These are phyloP conservation scores for Synanthedon formicaeformis DNA, from an alignment of 2,888 invertebrate species.

Conservation along the genomic window DNA sequence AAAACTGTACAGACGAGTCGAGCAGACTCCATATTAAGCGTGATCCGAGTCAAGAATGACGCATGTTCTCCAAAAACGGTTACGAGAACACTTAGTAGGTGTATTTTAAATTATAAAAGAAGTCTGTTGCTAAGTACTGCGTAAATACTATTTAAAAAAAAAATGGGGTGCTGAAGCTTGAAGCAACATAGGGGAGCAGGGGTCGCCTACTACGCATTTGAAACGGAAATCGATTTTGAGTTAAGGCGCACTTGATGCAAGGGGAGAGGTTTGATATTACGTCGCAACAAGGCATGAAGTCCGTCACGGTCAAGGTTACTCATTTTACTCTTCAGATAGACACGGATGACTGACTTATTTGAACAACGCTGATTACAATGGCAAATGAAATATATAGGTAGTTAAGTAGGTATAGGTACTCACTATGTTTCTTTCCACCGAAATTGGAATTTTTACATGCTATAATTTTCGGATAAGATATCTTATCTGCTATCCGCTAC, in stretches of 20 bases:
- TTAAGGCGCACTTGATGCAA: constrained; percentile 20
- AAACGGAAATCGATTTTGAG: constrained; percentile 34
- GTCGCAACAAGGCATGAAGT: constrained; percentile 25
- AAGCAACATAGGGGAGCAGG: no score
- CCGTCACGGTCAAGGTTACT: constrained; percentile 57
- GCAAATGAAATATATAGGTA: not conserved
- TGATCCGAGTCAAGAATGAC: not conserved
- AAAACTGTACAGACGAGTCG: not conserved
- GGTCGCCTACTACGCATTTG: not conserved
- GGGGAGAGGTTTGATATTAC: constrained; percentile 25
- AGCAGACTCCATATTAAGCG: not conserved
- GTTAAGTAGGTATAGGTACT: no score
- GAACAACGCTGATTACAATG: constrained; percentile 17
- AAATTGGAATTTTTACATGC: no score
- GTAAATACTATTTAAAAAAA: not conserved
- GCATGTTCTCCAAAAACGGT: not conserved
- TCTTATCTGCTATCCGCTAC: no score
- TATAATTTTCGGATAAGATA: no score
- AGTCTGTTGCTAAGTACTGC: not conserved
- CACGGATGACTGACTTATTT: constrained; percentile 30
- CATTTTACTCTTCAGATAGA: constrained; percentile 24
- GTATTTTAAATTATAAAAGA: not conserved
- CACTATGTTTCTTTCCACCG: no score
- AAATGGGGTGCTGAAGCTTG: not conserved
- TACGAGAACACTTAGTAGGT: not conserved